Evolutionary conservation across 2,888 invertebrate species (phyloP), one percentile per base, ranked within the genome.

Genomic region (Tridacna crocea): DNA sequence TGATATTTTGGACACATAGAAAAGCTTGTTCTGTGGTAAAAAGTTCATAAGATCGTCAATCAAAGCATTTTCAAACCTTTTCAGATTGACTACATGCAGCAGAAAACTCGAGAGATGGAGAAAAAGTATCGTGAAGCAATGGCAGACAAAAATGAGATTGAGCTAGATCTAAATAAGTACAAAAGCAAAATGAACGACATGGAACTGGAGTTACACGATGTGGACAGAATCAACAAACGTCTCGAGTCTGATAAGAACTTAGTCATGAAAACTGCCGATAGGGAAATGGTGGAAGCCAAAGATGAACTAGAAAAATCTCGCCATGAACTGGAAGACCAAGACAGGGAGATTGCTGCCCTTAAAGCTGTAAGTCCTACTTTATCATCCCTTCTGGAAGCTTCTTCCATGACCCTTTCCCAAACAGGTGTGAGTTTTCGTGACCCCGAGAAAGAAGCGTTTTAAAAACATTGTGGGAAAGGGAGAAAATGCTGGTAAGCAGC

Each of bases 31-130:
- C n/a, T n/a, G n/a, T n/a, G n/a, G n/a, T n/a, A n/a, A n/a, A n/a
- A n/a, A n/a, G n/a, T 36, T 8, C 2, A 36, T 36, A 36, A 36
- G 2, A 36, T 36, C 3, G 36, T 8, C 36, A 4, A 8, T 4
- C 8, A 36, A 36, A 36, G 36, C 36, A 36, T 36, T 36, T 36
- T 36, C 8, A 4, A 36, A 36, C 36, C 36, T 63, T 83, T 84
- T n/a, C 85, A 93, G 93, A 91, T 92, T 87, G 94, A 94, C 87
- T 94, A 92, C 88, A 89, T 94, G 72, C 94, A 94, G 84, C 93
- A 94, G 88, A 93, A 93, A 88, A 94, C 92, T 63, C 81, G 92
- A n/a, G 94, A 94, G 63, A 83, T 93, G 80, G 93, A 94, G 78
- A 82, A 89, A 24, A 93, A 92, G 79, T 85, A 93, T 73, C 89